These are phyloP conservation scores for Dichetophora obliterata DNA, from an alignment of 2,888 invertebrate species.

Conservation along the genomic window DNA sequence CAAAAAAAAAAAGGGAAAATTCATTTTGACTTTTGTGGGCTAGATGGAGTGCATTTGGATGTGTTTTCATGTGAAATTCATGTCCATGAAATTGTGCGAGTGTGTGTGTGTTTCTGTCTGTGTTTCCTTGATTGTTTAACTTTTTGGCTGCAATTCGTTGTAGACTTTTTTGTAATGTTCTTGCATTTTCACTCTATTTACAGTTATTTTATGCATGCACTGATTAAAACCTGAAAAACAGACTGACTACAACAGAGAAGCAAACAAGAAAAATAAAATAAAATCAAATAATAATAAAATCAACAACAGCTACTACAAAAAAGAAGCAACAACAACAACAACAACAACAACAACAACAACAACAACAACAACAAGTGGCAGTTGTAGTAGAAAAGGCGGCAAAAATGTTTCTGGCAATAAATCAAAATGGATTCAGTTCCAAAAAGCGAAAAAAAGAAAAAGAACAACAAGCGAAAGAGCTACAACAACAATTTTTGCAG, in stretches of 20 bases:
- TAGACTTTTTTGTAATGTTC: neutral
- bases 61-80: neutral
- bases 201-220: conserved; percentile 33
- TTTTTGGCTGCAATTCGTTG: neutral
- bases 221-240: conserved; percentile 31
- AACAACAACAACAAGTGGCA: conserved; percentile 33
- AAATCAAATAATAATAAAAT: neutral
- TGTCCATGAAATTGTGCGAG: neutral
- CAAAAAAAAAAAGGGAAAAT: neutral
- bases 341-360: conserved; percentile 29
- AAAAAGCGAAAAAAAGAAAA: conserved; percentile 52
- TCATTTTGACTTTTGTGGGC: neutral
- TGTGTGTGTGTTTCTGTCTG: neutral
- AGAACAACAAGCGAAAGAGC: conserved; percentile 42
- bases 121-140: neutral
- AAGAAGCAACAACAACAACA: conserved; percentile 26
- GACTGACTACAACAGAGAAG: conserved; percentile 22
- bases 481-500: conserved; percentile 3
- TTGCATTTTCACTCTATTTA: conserved; percentile 38
- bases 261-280: conserved; percentile 14
- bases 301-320: conserved; percentile 16
- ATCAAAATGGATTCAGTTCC: conserved; percentile 59
- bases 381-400: conserved; percentile 19
- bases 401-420: conserved; percentile 63
- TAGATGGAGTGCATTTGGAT: neutral